Percentiles rank a stretch among this genome's conserved stretches.
Conservation (phyloP, 2,113 vertebrate species). For the Oreochromis niloticus region DNA sequence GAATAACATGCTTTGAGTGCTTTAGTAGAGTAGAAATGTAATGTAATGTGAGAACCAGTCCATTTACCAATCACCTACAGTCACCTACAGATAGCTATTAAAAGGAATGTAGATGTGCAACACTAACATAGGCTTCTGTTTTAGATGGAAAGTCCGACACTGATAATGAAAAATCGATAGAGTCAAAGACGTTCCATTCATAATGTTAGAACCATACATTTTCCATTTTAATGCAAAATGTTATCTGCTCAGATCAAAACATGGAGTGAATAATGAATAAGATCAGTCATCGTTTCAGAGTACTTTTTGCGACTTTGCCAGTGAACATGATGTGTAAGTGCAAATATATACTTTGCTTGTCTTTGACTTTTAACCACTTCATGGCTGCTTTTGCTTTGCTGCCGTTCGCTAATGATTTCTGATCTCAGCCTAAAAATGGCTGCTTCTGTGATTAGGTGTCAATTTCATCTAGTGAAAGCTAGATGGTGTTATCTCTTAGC, state of each 20-base stretch:
- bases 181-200: not conserved
- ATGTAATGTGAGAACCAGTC: not conserved
- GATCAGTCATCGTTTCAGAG: not conserved
- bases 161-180: not conserved
- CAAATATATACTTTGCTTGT: not conserved
- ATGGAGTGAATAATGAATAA: not conserved
- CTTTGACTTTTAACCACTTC: not conserved
- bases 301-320: not conserved
- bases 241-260: not conserved
- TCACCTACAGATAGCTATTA: not conserved
- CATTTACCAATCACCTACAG: not conserved
- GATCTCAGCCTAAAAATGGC: not conserved
- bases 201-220: not conserved
- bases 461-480: not conserved
- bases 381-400: not conserved
- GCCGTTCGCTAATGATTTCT: not conserved
- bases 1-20: not conserved
- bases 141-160: not conserved
- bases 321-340: not conserved
- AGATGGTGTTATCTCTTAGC: not conserved
- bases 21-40: not conserved
- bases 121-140: not conserved
- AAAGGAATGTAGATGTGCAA: not conserved
- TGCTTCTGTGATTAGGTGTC: not conserved
- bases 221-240: not conserved